A percentile compares a stretch with the other conserved stretches of the same genome.
phyloP scores from a whole-genome alignment of 2,888 invertebrate species.

The Tiliacea aurago region DNA sequence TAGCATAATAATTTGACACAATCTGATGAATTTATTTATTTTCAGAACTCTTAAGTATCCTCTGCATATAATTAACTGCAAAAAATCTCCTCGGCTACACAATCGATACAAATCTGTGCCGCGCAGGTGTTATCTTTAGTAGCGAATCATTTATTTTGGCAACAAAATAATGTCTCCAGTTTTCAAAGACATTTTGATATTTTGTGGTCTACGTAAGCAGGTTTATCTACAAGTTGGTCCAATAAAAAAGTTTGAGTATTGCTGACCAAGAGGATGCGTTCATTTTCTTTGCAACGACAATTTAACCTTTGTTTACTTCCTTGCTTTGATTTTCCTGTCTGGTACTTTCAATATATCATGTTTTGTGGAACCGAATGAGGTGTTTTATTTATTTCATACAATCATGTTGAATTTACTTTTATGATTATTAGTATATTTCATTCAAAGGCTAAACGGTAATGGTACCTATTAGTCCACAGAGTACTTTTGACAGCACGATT shows the following conservation, averaged over 20 bases:
- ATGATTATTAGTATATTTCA: background rate
- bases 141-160: background rate
- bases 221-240: too few species aligned
- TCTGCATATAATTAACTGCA: background rate
- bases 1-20: background rate
- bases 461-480: background rate
- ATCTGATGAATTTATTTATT: background rate
- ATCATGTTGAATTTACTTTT: too few species aligned
- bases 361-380: background rate
- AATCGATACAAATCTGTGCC: background rate
- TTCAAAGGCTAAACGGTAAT: background rate
- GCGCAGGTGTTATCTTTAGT: background rate
- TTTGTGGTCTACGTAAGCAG: background rate
- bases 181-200: background rate
- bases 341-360: background rate
- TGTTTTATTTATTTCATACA: background rate
- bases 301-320: constrained; percentile 30
- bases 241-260: constrained; percentile 23
- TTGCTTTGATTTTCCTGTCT: constrained; percentile 33
- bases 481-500: too few species aligned
- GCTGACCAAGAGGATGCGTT: constrained; percentile 28
- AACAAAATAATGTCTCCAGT: background rate
- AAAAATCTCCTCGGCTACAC: background rate
- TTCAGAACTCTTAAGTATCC: background rate
- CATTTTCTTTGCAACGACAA: constrained; percentile 43